phyloP scores from a whole-genome alignment of 2,113 vertebrate genomes.

The Nesoenas mayeri region DNA sequence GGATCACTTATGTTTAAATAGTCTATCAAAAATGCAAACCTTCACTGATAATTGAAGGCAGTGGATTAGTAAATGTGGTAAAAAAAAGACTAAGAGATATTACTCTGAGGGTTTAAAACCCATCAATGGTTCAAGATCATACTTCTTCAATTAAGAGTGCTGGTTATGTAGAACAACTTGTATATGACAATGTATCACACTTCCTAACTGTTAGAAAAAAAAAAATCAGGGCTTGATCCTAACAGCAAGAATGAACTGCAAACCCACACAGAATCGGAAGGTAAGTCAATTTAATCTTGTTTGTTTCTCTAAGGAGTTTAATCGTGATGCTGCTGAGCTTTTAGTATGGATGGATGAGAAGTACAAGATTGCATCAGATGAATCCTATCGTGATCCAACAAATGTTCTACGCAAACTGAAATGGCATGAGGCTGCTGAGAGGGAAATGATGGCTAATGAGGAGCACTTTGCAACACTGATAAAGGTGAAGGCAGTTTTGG shows the following conservation, averaged over 20 bases:
- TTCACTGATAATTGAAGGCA: neutral
- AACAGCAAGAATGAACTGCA: neutral
- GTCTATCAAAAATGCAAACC: neutral
- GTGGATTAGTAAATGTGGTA: neutral
- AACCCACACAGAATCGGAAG: neutral
- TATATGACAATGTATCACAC: neutral
- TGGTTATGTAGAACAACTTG: neutral
- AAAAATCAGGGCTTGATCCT: neutral
- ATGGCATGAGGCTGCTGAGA: slow-evolving; percentile 81
- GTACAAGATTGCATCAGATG: slow-evolving; percentile 78
- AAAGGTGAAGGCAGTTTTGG: slow-evolving; percentile 70
- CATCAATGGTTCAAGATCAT: neutral
- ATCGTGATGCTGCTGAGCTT: slow-evolving; percentile 80
- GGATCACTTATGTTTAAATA: neutral
- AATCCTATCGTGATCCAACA: slow-evolving; percentile 80
- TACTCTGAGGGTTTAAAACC: neutral
- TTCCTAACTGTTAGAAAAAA: neutral
- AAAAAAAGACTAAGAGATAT: neutral
- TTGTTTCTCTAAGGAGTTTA: slow-evolving; percentile 80
- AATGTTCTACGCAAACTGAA: slow-evolving; percentile 83
- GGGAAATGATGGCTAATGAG: slow-evolving; percentile 82
- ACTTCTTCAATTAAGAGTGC: neutral
- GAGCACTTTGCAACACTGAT: slow-evolving; percentile 76
- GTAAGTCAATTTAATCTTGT: neutral
- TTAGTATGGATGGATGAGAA: slow-evolving; percentile 91